Percentiles rank a stretch among this genome's conserved stretches.
phyloP scores from a whole-genome alignment of 2,113 vertebrate genomes.

The Dasyornis broadbenti region DNA sequence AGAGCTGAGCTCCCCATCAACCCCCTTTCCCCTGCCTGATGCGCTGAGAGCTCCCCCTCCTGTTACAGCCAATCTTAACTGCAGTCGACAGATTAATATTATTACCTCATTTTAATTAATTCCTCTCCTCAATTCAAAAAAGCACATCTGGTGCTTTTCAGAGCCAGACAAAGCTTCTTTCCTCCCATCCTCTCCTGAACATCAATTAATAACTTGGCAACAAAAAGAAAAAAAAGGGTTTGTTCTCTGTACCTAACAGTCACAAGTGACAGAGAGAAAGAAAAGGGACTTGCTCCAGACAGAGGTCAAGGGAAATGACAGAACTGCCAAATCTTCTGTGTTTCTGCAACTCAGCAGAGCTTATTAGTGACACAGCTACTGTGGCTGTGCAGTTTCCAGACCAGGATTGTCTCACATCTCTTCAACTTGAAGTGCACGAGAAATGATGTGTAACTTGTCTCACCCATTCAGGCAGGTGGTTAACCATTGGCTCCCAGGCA shows the following conservation, averaged over 20 bases:
- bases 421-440: not conserved
- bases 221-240: constrained; percentile 65
- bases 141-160: constrained; percentile 64
- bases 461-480: not conserved
- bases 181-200: constrained; percentile 55
- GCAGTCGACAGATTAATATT: constrained; percentile 45
- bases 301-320: constrained; percentile 36
- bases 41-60: constrained; percentile 64
- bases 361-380: not conserved
- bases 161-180: constrained; percentile 53
- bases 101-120: constrained; percentile 61
- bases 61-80: constrained; percentile 44
- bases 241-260: constrained; percentile 59
- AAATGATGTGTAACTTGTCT: not conserved
- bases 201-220: constrained; percentile 63
- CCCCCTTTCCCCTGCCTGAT: constrained; percentile 36
- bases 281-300: constrained; percentile 37
- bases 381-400: not conserved
- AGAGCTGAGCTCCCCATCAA: constrained; percentile 18
- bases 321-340: constrained; percentile 26
- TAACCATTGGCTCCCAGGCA: not conserved
- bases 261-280: constrained; percentile 38
- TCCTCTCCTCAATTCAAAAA: constrained; percentile 48
- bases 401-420: not conserved
- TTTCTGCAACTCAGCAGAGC: not conserved